Evolutionary conservation across 2,888 invertebrate genomes (phyloP), one percentile per base, ranked within the genome.

Genomic region (Calliphora vomitoria): DNA sequence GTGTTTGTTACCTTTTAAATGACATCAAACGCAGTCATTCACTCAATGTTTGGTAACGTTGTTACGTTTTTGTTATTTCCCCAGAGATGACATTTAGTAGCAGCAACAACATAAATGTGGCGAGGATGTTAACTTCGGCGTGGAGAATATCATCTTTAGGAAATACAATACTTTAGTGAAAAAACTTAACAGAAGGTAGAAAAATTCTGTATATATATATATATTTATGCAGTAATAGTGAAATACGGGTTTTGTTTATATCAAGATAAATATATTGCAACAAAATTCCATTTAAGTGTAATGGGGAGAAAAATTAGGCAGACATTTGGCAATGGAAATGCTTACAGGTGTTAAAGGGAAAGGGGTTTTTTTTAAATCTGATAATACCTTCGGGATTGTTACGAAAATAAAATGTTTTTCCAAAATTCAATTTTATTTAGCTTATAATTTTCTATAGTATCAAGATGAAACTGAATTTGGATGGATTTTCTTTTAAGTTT

Each of bases 31-130:
- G 85, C 86, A 86, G 88, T 81, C 84, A 84, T 53, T 87, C 85
- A 80, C 80, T 85, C 85, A 84, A 78, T 81, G 81, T 87, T 87
- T 81, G 84, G n/a, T 71, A 83, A 83, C 64, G n/a, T 64, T 69
- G 35, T 75, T 76, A 44, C 41, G 11, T 44, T 44, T 41, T 87
- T 78, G 84, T 74, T 78, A 87, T 89, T 89, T 89, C 89, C 87
- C 72, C 8, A 69, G 89, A 87, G 86, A 89, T 88, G 89, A 79
- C 88, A 89, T 88, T 89, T 86, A 86, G 55, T 71, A 82, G 82
- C 84, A 68, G 20, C 47, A 44, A 31, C 38, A 60, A 31, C 18
- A 50, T 53, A n/a, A 10, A 74, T 76, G 82, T 55, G 83, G 44
- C 72, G 25, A 50, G 10, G 25, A 66, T 66, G 60, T 82, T 69